A percentile compares a stretch with the other conserved stretches of the same genome.
phyloP scores from a whole-genome alignment of 1,140 invertebrate genomes.

The Monomorium pharaonis region DNA sequence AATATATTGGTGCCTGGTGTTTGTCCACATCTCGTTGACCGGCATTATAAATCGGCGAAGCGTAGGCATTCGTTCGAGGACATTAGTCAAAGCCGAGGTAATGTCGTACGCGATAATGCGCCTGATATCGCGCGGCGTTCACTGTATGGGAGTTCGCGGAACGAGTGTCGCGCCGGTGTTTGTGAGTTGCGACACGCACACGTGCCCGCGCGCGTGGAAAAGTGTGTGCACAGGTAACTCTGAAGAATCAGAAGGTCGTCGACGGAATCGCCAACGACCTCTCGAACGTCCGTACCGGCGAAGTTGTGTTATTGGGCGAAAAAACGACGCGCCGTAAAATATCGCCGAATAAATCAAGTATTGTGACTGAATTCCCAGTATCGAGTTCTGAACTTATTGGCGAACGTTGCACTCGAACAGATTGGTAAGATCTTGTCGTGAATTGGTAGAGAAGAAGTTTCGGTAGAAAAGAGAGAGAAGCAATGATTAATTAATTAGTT shows the following conservation, averaged over 20 bases:
- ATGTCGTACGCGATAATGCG: constrained; percentile 84
- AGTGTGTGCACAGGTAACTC: constrained; percentile 52
- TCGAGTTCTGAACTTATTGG: neutral
- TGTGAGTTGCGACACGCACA: neutral
- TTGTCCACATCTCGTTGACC: constrained; percentile 85
- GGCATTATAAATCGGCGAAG: constrained; percentile 85
- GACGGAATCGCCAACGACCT: constrained; percentile 63
- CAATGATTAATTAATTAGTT: neutral
- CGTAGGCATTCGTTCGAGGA: constrained; percentile 84
- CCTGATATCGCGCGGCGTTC: constrained; percentile 79
- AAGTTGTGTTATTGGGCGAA: constrained; percentile 13
- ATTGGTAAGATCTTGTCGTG: neutral
- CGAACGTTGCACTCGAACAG: neutral
- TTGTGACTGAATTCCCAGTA: neutral
- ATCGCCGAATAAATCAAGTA: constrained; percentile 49
- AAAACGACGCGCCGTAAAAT: constrained; percentile 30
- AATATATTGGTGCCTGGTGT: constrained; percentile 85
- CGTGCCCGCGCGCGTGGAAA: no score
- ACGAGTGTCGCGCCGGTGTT: neutral
- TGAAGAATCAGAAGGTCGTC: constrained; percentile 76
- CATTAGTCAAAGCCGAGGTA: constrained; percentile 84
- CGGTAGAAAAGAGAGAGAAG: no score
- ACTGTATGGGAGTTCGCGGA: constrained; percentile 68
- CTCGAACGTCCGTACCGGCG: constrained; percentile 43
- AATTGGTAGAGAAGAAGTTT: neutral